phyloP scores from a whole-genome alignment of 2,888 invertebrate species.

The Orchesella flavescens region DNA sequence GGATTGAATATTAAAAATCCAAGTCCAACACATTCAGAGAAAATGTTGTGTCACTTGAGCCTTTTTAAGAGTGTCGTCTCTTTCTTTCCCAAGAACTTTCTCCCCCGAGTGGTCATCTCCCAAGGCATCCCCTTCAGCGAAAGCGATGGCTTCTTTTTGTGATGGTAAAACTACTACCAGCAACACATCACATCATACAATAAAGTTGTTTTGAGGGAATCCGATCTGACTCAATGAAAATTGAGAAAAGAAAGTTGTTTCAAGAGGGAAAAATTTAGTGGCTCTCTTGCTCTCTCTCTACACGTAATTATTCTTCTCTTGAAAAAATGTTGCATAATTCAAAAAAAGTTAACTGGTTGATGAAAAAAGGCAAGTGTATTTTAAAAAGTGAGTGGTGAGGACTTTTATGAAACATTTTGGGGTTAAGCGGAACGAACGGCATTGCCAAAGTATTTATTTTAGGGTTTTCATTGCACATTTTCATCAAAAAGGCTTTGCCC shows the following conservation, averaged over 20 bases:
- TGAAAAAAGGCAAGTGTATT: too few species aligned
- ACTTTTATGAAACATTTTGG: slow-evolving; percentile 27
- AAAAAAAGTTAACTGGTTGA: not conserved
- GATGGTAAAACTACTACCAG: not conserved
- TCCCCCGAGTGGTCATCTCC: too few species aligned
- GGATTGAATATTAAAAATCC: slow-evolving; percentile 20
- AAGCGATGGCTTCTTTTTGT: too few species aligned
- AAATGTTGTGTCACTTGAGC: too few species aligned
- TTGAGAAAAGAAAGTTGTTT: too few species aligned
- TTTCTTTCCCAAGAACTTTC: too few species aligned
- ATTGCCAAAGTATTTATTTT: too few species aligned
- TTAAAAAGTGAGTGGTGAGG: not conserved
- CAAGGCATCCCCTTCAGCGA: too few species aligned
- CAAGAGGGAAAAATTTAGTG: not conserved
- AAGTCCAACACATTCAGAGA: not conserved
- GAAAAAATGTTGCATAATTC: not conserved
- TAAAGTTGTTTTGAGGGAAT: too few species aligned
- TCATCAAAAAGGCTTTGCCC: slow-evolving; percentile 21
- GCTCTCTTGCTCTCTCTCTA: not conserved
- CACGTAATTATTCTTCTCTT: slow-evolving; percentile 1
- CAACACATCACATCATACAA: not conserved
- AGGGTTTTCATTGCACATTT: slow-evolving; percentile 1
- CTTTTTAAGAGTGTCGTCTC: too few species aligned
- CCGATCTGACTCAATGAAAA: too few species aligned
- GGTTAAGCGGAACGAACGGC: not conserved